phyloP scores from a whole-genome alignment of 2,888 invertebrate species.

The Timema cristinae region DNA sequence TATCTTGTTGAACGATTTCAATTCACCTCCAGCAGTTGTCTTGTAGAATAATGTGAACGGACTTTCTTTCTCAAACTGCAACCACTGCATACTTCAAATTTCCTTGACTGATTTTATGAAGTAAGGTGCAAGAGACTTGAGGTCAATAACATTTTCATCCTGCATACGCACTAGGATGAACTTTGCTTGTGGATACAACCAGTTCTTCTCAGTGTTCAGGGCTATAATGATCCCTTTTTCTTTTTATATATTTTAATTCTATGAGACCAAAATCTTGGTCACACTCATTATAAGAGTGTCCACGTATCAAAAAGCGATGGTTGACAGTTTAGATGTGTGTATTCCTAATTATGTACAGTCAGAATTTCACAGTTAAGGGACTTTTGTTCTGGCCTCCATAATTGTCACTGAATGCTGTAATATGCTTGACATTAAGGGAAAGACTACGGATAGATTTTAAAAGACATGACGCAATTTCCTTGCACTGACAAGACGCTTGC shows the following conservation, averaged over 20 bases:
- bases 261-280: neutral
- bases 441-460: slow-evolving; percentile 27
- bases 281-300: neutral
- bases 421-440: slow-evolving; percentile 25
- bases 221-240: neutral
- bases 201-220: neutral
- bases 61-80: neutral
- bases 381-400: neutral
- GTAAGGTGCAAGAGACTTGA: too few relatives aligned
- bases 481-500: slow-evolving; percentile 27
- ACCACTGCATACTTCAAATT: neutral
- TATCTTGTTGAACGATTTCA: neutral
- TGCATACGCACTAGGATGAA: too few relatives aligned
- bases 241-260: neutral
- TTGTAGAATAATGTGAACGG: neutral
- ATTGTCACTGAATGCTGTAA: slow-evolving; percentile 28
- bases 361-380: neutral
- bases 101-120: neutral
- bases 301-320: neutral
- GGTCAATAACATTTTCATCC: too few relatives aligned
- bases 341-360: neutral
- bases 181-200: too few relatives aligned
- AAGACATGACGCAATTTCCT: slow-evolving; percentile 32
- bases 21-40: neutral
- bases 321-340: neutral